Conservation (phyloP, 1,140 invertebrate genomes). For the Drosophila gunungcola region DNA sequence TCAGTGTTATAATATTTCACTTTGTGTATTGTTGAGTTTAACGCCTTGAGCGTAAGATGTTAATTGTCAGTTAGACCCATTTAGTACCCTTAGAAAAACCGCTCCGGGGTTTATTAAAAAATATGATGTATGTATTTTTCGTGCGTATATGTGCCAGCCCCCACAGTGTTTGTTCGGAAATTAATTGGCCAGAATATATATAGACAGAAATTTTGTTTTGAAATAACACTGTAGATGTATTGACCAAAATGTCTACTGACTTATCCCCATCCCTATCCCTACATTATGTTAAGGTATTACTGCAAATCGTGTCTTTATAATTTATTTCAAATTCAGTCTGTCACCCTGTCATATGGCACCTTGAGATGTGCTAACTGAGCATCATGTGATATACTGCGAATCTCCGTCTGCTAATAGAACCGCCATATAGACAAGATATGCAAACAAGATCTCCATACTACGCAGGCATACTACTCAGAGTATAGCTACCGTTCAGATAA, state of each 20-base stretch:
- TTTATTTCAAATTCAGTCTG: neutral
- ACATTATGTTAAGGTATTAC: too few relatives aligned
- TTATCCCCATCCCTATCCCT: constrained; percentile 3
- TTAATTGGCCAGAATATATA: neutral
- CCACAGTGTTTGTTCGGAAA: neutral
- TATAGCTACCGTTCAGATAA: constrained; percentile 34
- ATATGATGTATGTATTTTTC: constrained; percentile 40
- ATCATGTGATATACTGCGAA: constrained; percentile 58
- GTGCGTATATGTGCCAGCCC: constrained; percentile 1
- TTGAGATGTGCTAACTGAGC: constrained; percentile 62
- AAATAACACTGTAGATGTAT: neutral
- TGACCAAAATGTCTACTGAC: constrained; percentile 8
- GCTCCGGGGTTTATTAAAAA: constrained; percentile 13
- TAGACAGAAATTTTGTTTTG: neutral
- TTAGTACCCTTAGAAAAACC: constrained; percentile 23
- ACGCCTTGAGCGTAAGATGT: constrained; percentile 58
- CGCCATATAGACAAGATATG: constrained; percentile 30
- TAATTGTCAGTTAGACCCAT: constrained; percentile 54
- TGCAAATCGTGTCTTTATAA: neutral
- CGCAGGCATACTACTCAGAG: constrained; percentile 22
- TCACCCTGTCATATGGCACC: constrained; percentile 40
- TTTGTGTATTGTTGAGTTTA: constrained; percentile 59
- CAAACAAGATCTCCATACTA: constrained; percentile 41
- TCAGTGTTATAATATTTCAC: constrained; percentile 30
- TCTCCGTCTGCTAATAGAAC: constrained; percentile 36